Conservation (phyloP, 2,113 vertebrate genomes). For the Ia io region DNA sequence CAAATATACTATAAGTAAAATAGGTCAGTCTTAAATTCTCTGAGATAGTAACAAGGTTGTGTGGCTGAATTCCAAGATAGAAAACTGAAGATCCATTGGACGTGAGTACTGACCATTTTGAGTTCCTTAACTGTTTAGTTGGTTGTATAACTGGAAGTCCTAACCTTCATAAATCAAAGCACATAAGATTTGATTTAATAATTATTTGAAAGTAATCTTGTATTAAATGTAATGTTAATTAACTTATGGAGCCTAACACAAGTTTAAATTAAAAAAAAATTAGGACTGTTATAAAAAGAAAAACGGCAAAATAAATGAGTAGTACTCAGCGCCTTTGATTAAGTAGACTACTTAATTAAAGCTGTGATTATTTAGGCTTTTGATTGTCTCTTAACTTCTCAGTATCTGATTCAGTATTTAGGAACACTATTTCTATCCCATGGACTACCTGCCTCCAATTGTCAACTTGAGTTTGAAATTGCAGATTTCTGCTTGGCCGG, state of each 20-base stretch:
- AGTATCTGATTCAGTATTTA: not conserved
- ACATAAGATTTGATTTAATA: too few relatives aligned
- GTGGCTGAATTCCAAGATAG: not conserved
- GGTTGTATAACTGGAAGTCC: not conserved
- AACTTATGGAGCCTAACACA: not conserved
- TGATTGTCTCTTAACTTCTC: not conserved
- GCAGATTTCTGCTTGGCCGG: not conserved
- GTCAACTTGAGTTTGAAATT: not conserved
- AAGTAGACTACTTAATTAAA: not conserved
- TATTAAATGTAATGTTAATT: not conserved
- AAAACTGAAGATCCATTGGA: not conserved
- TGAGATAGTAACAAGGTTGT: not conserved
- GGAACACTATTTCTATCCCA: not conserved
- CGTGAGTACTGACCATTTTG: not conserved
- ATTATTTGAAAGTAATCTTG: not conserved
- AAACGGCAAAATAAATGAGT: not conserved
- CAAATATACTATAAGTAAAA: not conserved
- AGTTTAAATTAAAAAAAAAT: not conserved
- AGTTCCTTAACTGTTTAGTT: not conserved
- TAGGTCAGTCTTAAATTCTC: not conserved
- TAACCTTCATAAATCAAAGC: not conserved
- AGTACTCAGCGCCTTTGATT: not conserved
- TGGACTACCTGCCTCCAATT: not conserved
- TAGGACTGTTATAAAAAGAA: not conserved
- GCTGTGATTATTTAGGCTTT: not conserved